phyloP scores from a whole-genome alignment of 1,140 invertebrate genomes.

The Brachionus angularis region DNA sequence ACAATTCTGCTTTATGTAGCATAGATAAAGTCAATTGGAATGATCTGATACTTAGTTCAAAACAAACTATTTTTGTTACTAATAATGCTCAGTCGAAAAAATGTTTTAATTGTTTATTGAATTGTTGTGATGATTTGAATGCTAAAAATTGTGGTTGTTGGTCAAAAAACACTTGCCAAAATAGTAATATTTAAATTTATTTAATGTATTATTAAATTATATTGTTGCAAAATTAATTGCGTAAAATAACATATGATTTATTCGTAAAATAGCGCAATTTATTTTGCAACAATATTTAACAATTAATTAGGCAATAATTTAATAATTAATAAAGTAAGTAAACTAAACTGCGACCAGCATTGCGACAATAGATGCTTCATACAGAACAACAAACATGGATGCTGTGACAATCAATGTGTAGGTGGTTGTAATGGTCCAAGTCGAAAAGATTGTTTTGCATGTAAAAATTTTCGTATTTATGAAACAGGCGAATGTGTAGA shows the following conservation, averaged over 20 bases:
- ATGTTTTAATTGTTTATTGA: not conserved
- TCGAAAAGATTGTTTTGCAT: conserved; percentile 25
- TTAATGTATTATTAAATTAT: too few species aligned
- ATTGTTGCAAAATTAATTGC: too few species aligned
- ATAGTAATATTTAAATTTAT: too few species aligned
- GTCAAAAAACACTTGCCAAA: too few species aligned
- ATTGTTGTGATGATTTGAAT: too few species aligned
- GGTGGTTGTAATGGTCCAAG: conserved; percentile 21
- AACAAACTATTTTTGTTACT: not conserved
- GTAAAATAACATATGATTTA: too few species aligned
- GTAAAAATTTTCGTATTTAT: conserved; percentile 22
- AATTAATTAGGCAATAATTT: too few species aligned
- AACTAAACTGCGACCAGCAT: not conserved
- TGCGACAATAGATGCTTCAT: conserved; percentile 5
- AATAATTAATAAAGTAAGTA: not conserved
- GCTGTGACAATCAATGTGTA: conserved; percentile 12
- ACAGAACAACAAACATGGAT: not conserved
- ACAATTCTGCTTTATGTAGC: conserved; percentile 11
- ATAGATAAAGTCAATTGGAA: conserved; percentile 30
- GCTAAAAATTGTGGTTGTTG: too few species aligned
- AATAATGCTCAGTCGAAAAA: not conserved
- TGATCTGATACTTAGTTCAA: not conserved
- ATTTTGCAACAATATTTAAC: too few species aligned
- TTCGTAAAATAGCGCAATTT: too few species aligned
- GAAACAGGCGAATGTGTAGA: conserved; percentile 39